Evolutionary conservation across 1,140 invertebrate genomes (phyloP).

Genomic region (Rhynchophorus ferrugineus): DNA sequence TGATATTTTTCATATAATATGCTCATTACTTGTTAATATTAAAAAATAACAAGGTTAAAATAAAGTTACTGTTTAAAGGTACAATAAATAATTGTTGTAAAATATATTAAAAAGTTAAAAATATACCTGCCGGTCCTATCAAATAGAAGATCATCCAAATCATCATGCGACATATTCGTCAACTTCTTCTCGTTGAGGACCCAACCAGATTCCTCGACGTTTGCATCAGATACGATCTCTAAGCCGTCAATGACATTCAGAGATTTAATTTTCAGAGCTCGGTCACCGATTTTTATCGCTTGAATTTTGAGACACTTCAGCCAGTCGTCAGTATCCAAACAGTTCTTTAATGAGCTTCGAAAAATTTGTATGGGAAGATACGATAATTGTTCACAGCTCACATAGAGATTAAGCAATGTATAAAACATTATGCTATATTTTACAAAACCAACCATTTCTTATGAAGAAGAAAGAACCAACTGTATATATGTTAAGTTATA

Average conservation of each 20-base stretch:
- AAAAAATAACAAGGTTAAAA: no score
- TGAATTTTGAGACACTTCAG: constrained; percentile 61
- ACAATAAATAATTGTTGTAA: no score
- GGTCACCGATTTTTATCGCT: constrained; percentile 52
- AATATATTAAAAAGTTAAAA: no score
- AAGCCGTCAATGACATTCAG: constrained; percentile 58
- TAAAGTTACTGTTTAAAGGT: no score
- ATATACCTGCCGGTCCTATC: constrained; percentile 45
- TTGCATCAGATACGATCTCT: constrained; percentile 40
- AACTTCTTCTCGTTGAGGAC: constrained; percentile 45
- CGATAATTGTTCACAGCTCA: not conserved
- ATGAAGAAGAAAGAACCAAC: no score
- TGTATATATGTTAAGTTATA: no score
- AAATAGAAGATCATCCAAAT: constrained; percentile 50
- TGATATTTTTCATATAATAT: no score
- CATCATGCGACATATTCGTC: constrained; percentile 41
- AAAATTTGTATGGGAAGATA: constrained; percentile 1
- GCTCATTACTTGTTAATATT: no score
- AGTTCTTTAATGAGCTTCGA: constrained; percentile 41
- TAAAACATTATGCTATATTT: no score
- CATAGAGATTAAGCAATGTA: not conserved
- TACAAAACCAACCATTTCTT: no score
- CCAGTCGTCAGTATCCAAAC: constrained; percentile 51
- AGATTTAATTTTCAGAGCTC: constrained; percentile 52
- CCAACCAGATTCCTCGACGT: constrained; percentile 9